Base-by-base conservation (phyloP, 2,113 vertebrate genomes). In the Camelus bactrianus region DNA sequence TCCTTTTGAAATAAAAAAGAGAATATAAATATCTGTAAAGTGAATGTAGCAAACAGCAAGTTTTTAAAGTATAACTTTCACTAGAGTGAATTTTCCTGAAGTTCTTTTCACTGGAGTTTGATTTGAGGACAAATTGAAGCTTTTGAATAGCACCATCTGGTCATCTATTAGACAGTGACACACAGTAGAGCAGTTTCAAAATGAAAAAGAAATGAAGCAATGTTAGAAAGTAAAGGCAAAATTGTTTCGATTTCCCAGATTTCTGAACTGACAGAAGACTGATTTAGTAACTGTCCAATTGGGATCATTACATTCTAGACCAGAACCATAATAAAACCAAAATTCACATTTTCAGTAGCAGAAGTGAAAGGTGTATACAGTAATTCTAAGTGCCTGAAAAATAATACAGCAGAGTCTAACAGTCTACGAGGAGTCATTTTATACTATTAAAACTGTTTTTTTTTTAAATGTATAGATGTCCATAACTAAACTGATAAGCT, bases 171-270 rank as follows among this genome's bases (percentile, higher is more conserved):
- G 94, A 95, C 46, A 30, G n/a, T 82, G 54, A 35, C 84, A 94
- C 93, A 96, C 11, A 79, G 76, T 50, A 97, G 3, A 84, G 3
- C 86, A 93, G 89, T 96, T 76, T 95, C 93, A 60, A 97, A 98
- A 92, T 95, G 88, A 89, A 85, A 77, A 91, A 93, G 77, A 35
- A 95, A 89, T 92, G 90, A 97, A 97, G 69, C 15, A 95, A 5
- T 67, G 24, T 81, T 97, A 38, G 81, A 76, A 35, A 93, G 50
- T 67, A 69, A 96, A 93, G 58, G 16, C 11, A 30, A 54, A 96
- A 96, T 97, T 87, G 16, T 69, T 81, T 95, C 80, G 97, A 92
- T 91, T 96, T 97, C 73, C 38, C 72, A 94, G 80, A 93, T 96
- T 94, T 96, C 91, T 93, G 52, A 91, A 82, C 38, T 89, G 89